These are phyloP conservation scores for Hyppa rectilinea DNA, from an alignment of 2,888 invertebrate genomes.

Conservation along the genomic window DNA sequence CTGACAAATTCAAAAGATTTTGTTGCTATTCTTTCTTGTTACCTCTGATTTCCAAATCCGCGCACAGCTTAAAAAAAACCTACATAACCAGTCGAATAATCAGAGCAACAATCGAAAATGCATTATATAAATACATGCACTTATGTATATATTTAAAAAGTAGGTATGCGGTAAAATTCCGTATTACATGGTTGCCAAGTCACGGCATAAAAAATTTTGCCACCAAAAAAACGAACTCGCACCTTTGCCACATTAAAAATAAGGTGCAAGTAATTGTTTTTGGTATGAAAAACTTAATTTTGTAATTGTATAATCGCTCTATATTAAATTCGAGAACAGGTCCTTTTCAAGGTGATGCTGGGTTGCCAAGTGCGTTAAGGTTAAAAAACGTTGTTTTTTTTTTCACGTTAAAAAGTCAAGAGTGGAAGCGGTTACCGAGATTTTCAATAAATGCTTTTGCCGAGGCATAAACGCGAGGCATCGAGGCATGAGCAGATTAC, in stretches of 20 bases:
- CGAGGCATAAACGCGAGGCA: conserved; percentile 21
- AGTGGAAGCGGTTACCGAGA: conserved; percentile 45
- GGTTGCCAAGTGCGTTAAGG: conserved; percentile 68
- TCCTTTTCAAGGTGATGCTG: conserved; percentile 77
- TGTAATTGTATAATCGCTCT: conserved; percentile 74
- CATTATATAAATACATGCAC: conserved; percentile 41
- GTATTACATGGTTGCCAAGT: conserved; percentile 47
- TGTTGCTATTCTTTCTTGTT: not conserved
- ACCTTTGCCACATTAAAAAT: conserved; percentile 50
- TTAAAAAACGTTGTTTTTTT: conserved; percentile 58
- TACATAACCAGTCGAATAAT: conserved; percentile 40
- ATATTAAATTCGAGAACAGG: conserved; percentile 75
- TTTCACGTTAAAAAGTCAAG: conserved; percentile 29
- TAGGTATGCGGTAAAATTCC: conserved; percentile 61
- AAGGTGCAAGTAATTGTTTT: conserved; percentile 49
- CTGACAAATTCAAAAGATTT: not conserved
- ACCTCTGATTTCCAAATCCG: conserved; percentile 9
- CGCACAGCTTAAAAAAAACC: conserved; percentile 2
- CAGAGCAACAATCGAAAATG: conserved; percentile 55
- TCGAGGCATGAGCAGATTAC: conserved; percentile 33
- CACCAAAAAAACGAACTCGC: conserved; percentile 18
- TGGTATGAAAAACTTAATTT: conserved; percentile 53
- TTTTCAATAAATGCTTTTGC: conserved; percentile 32
- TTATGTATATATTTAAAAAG: conserved; percentile 56
- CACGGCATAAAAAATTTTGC: conserved; percentile 16